Conservation (phyloP, 2,888 invertebrate genomes). For the Cataglyphis altisquamis region DNA sequence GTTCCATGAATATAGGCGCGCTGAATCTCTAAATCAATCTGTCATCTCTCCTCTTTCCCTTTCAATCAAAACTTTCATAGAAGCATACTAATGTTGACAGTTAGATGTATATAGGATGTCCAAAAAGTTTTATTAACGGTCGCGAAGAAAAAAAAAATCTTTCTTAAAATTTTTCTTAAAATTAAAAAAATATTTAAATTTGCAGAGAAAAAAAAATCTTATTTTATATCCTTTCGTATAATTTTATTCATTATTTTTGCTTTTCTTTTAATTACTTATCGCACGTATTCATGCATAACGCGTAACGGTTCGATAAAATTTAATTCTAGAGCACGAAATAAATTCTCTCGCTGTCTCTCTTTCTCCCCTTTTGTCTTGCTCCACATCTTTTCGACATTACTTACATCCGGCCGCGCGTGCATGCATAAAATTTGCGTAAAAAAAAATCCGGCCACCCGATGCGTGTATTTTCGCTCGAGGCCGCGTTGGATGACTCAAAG, state of each 20-base stretch:
- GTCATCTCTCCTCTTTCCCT: not conserved
- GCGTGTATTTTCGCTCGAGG: conserved; percentile 51
- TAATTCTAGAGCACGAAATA: not conserved
- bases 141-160: too few relatives aligned
- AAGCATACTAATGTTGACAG: not conserved
- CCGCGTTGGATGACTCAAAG: conserved; percentile 46
- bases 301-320: conserved; percentile 17
- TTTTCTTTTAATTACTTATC: not conserved
- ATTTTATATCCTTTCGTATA: not conserved
- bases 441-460: conserved; percentile 5
- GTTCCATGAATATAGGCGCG: conserved; percentile 14
- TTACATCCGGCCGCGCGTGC: not conserved
- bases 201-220: not conserved
- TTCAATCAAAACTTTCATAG: not conserved
- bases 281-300: not conserved
- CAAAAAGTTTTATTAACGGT: not conserved
- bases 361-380: not conserved
- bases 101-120: not conserved
- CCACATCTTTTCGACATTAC: not conserved
- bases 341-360: not conserved
- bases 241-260: not conserved
- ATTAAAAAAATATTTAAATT: not conserved
- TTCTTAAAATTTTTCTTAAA: not conserved
- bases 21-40: conserved; percentile 20
- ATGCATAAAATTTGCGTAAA: conserved; percentile 4